Conservation (phyloP, 2,888 invertebrate genomes). For the Eurytoma adleriae region DNA sequence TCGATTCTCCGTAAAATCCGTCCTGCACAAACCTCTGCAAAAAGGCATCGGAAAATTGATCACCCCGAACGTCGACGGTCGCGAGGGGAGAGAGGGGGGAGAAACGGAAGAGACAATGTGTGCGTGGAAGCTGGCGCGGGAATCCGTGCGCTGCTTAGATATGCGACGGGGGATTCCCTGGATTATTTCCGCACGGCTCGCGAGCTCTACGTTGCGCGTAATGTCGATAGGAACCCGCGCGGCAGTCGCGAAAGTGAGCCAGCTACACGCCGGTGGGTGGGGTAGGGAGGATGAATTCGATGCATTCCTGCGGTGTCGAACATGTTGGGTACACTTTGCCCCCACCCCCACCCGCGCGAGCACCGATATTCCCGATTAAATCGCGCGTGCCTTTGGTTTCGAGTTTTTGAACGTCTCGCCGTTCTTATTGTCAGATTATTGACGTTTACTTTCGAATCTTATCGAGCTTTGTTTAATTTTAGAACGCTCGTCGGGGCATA, state of each 20-base stretch:
- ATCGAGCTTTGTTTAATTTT: no score
- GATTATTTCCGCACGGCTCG: constrained; percentile 14
- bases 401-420: no score
- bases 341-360: no score
- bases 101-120: neutral
- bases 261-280: neutral
- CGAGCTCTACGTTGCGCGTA: neutral
- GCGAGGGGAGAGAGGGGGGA: neutral
- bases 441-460: no score
- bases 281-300: neutral
- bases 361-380: no score
- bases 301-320: constrained; percentile 2
- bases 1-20: constrained; percentile 4
- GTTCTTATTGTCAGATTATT: no score
- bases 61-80: neutral
- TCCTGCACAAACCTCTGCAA: neutral
- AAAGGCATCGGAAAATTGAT: constrained; percentile 12
- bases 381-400: no score
- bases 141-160: constrained; percentile 32
- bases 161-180: constrained; percentile 32
- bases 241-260: neutral
- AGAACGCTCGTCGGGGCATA: no score
- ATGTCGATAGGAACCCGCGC: neutral
- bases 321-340: neutral
- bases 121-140: constrained; percentile 11